Evolutionary conservation across 1,140 invertebrate species (phyloP), one percentile per base, ranked within the genome.

Genomic region (Drosophila kohkoa): DNA sequence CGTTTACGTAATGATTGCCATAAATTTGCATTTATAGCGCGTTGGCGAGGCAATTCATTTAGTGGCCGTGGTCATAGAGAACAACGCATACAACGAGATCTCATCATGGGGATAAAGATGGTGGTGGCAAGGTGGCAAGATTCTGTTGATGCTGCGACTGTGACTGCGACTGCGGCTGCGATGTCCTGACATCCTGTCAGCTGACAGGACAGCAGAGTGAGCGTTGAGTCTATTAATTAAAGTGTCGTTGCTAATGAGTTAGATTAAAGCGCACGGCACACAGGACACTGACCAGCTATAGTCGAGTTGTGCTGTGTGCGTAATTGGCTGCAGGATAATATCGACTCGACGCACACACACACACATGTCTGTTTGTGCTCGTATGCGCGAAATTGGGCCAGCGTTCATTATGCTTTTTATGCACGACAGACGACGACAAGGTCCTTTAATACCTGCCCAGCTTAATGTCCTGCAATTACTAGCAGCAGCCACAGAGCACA

Each of bases 171-270:
- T 54, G 55, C 10, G 35, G 35, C 35, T 54, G 51, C 58, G 67
- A 65, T 79, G 65, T 55, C 46, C 69, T 41, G 54, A n/a, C 32
- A 57, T 8, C 15, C 51, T 54, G 51, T 13, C 51, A 43, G 41
- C 41, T 43, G 41, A 43, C n/a, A 43, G 7, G 11, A 41, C 8
- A 41, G 38, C 16, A 49, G 51, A 43, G 32, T 35, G 16, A 58
- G 15, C 20, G 20, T 43, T 66, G 70, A 71, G 20, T 25, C 82
- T 82, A 82, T 86, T 87, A 86, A 86, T 86, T 86, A 86, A 87
- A 87, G 82, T 82, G 82, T 79, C 82, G 71, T 64, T 74, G 82
- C 82, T 86, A 86, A 86, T 86, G 82, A 86, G 82, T 87, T 79
- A 79, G 82, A 87, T 86, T 86, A 86, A 81, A 87, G 78, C 67